phyloP scores from a whole-genome alignment of 2,113 vertebrate genomes.

The Melanerpes aurifrons region DNA sequence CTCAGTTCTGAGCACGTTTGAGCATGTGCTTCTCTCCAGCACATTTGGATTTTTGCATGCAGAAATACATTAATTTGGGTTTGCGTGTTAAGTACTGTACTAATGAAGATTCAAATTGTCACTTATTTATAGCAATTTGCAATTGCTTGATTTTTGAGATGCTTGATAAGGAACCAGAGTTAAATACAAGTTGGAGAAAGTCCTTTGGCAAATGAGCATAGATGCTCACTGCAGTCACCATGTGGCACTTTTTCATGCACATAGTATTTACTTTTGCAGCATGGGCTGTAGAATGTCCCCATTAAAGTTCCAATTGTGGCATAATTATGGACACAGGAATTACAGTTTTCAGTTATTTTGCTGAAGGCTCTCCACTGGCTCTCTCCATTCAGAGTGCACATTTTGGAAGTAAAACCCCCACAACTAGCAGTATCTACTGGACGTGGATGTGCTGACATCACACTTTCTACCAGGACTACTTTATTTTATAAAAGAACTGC shows the following conservation, averaged over 20 bases:
- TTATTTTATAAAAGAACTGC: background rate
- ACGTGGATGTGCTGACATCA: accelerated
- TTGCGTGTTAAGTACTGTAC: background rate
- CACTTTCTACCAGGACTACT: background rate
- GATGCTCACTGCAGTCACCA: background rate
- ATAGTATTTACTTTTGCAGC: background rate
- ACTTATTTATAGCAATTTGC: background rate
- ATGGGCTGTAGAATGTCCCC: background rate
- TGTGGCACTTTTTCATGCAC: background rate
- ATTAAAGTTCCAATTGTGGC: background rate
- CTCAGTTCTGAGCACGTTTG: background rate
- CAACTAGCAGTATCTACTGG: background rate
- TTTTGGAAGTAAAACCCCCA: background rate
- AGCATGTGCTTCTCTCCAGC: background rate
- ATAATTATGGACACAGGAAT: background rate
- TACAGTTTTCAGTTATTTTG: background rate
- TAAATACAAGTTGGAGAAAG: slow-evolving; percentile 1
- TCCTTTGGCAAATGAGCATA: background rate
- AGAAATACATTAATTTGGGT: slow-evolving; percentile 37
- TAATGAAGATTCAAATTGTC: slow-evolving; percentile 18
- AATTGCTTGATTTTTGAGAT: background rate
- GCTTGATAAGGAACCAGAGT: background rate
- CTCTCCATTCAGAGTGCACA: background rate
- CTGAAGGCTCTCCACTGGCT: background rate
- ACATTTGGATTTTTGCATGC: background rate